Base-by-base conservation (phyloP, 2,113 vertebrate species). In the Eubucco bourcierii region DNA sequence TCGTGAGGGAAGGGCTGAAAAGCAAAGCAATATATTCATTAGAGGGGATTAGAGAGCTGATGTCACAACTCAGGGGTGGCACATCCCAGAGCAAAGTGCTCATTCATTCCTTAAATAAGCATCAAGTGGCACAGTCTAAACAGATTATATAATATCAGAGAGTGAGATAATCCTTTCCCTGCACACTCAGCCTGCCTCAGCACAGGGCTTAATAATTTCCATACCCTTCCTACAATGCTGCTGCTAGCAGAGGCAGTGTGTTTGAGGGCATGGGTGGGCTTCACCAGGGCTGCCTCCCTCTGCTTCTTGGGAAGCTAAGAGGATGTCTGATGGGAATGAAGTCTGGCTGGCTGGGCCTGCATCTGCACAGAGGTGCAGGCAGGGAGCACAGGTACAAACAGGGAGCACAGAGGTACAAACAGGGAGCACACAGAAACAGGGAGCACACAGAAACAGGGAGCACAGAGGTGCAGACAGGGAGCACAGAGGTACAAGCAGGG, bases 71-170 rank as follows among this genome's bases (percentile, higher is more conserved):
- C 93, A n/a, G 1, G 88, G 91, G 91, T 93, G 91, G 95, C 81
- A 44, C 60, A 11, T 85, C 85, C 63, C 68, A 12, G 83, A 79
- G 90, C 10, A 39, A 44, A 90, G 86, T 23, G 59, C 93, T 94
- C 64, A 34, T 87, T 95, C 85, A 81, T 71, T 80, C 82, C 90
- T 89, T 93, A 83, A 96, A 95, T 90, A 95, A 93, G 90, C 94
- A 63, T 31, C 24, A 67, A 81, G 88, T 93, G 92, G 88, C 74
- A 88, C 93, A 75, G 58, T 88, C 95, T 91, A 89, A 96, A 95
- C 88, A 95, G 95, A 96, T 96, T 87, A 90, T 75, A 86, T 95
- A 94, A 88, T 80, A 84, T 71, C 84, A 91, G 90, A 19, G 76
- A 61, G 83, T 81, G 80, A 88, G 88, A 86, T 88, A 94, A 95